A percentile compares a stretch with the other conserved stretches of the same genome.
These are phyloP conservation scores for Chrysocyon brachyurus DNA, from an alignment of 2,797 vertebrate species.

Conservation along the genomic window DNA sequence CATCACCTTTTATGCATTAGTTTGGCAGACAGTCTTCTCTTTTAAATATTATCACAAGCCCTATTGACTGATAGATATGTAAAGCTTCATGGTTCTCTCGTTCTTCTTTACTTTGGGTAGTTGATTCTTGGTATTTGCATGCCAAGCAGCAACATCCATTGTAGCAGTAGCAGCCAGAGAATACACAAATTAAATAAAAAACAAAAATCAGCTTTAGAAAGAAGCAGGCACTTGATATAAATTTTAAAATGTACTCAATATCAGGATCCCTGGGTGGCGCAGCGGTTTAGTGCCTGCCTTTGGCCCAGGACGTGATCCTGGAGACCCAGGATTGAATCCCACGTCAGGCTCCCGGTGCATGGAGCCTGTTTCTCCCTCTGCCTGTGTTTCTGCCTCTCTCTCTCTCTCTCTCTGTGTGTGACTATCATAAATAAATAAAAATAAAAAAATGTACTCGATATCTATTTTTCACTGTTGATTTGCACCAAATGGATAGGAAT, in stretches of 20 bases:
- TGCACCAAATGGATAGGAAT: neutral
- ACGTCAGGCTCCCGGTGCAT: no score
- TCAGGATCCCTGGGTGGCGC: no score
- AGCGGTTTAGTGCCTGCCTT: no score
- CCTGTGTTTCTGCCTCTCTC: no score
- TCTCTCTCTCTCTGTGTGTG: no score
- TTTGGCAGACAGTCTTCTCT: conserved; percentile 25
- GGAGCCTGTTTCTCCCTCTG: no score
- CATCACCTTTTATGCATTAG: neutral
- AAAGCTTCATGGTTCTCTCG: neutral
- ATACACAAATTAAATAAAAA: neutral
- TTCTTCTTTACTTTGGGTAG: neutral
- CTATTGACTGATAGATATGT: neutral
- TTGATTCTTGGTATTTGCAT: conserved; percentile 12
- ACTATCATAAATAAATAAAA: no score
- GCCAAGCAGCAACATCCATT: neutral
- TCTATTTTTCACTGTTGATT: neutral
- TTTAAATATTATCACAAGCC: neutral
- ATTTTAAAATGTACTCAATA: neutral
- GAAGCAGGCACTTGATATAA: neutral
- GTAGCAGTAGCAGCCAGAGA: neutral
- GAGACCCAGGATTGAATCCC: no score
- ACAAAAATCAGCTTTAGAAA: neutral
- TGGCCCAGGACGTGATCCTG: no score
- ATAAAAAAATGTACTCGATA: neutral